Evolutionary conservation across 2,113 vertebrate genomes (phyloP), one percentile per base, ranked within the genome.

Genomic region (Stigmatopora argus): DNA sequence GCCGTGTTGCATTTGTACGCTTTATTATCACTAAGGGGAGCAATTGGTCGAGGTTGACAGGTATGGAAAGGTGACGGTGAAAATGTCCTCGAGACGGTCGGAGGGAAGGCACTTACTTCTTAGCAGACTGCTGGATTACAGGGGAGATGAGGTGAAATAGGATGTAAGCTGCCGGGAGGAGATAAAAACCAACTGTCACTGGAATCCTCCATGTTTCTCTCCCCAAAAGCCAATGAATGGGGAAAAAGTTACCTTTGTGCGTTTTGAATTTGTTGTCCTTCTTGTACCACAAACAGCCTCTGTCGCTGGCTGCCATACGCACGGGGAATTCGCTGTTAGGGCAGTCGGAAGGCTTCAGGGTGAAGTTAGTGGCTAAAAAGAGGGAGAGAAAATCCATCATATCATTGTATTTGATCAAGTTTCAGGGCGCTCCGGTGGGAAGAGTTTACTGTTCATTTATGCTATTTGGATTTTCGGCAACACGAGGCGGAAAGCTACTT

Each of bases 231-330:
- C 18, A n/a, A 19, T 19, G 3, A 12, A 53, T 14, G 21, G 26
- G 26, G 51, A 23, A 14, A 65, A 64, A 56, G 34, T 7, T 31
- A 98, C 96, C 97, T 95, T 96, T 98, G 7, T 95, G 95, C 72
- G 97, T 97, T 89, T 96, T 96, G 86, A 99, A 99, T 87, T 97
- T 97, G 81, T 91, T 93, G 87, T 99, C 96, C 88, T 95, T 98
- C 87, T 92, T 96, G 88, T 95, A 98, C 97, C 97, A 99, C 66
- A 99, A 89, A 71, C 91, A 93, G 68, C 96, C 95, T 78, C 89
- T 90, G 13, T 92, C 83, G 23, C 86, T 92, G 75, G 90, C 88
- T 44, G 93, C 74, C 58, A 92, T 91, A 79, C 88, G 94, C 61
- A 93, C 86, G 1, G 97, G 97, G 68, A 95, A 93, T 62, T 96